Conservation (phyloP, 2,113 vertebrate genomes). For the Fukomys damarensis region DNA sequence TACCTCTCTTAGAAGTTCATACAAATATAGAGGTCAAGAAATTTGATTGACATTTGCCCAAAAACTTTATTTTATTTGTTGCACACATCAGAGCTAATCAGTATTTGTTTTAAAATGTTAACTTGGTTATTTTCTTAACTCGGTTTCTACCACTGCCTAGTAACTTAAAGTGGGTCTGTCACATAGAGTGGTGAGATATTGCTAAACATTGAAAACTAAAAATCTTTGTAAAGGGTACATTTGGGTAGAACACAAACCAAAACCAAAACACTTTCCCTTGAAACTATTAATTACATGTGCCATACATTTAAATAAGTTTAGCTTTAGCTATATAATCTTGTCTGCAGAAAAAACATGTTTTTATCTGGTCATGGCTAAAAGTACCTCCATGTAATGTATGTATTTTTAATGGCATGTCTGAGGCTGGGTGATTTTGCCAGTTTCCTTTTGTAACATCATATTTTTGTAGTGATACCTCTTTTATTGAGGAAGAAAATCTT, state of each 20-base stretch:
- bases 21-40: slow-evolving; percentile 33
- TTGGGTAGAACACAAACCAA: slow-evolving; percentile 66
- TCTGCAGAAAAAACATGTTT: neutral
- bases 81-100: neutral
- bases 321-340: slow-evolving; percentile 39
- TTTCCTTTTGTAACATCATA: slow-evolving; percentile 79
- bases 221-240: slow-evolving; percentile 31
- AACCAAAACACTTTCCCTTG: slow-evolving; percentile 13
- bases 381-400: slow-evolving; percentile 75
- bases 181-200: slow-evolving; percentile 62
- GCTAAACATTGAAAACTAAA: slow-evolving; percentile 56
- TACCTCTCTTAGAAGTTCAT: slow-evolving; percentile 53
- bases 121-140: slow-evolving; percentile 42
- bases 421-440: slow-evolving; percentile 79
- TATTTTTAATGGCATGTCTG: slow-evolving; percentile 40
- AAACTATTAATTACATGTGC: slow-evolving; percentile 46
- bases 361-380: slow-evolving; percentile 62
- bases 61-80: slow-evolving; percentile 44
- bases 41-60: slow-evolving; percentile 14
- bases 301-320: slow-evolving; percentile 46
- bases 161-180: slow-evolving; percentile 79
- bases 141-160: slow-evolving; percentile 42
- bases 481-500: slow-evolving; percentile 16
- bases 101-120: slow-evolving; percentile 41
- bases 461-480: slow-evolving; percentile 72